Percentiles rank a stretch among this genome's conserved stretches.
phyloP scores from a whole-genome alignment of 2,797 vertebrate species.

The Liparis tanakae region DNA sequence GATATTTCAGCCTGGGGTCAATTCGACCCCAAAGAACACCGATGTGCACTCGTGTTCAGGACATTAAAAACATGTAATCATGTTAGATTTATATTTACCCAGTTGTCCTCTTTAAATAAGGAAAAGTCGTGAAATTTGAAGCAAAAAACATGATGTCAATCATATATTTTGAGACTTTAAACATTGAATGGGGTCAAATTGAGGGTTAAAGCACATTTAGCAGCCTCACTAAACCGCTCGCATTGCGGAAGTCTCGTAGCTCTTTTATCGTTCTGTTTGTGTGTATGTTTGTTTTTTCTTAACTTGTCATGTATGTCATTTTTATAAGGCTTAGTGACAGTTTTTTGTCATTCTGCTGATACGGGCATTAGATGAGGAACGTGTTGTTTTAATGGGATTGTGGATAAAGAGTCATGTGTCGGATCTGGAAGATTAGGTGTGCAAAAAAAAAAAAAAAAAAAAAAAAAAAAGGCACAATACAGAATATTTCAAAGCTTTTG shows the following conservation, averaged over 20 bases:
- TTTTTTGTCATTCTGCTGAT: background rate
- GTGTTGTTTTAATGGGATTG: background rate
- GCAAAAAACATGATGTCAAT: no score
- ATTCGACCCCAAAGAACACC: no score
- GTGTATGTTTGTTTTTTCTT: background rate
- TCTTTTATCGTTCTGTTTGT: background rate
- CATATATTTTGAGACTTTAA: no score
- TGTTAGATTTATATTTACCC: no score
- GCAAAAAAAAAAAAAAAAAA: constrained; percentile 1
- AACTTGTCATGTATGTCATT: background rate
- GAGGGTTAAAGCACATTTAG: background rate
- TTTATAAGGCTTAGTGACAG: background rate
- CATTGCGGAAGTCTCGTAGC: background rate
- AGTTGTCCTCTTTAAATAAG: no score
- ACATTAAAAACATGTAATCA: no score
- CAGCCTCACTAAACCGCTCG: background rate
- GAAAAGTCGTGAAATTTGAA: no score
- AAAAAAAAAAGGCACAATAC: constrained; percentile 18
- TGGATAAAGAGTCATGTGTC: background rate
- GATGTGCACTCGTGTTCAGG: no score
- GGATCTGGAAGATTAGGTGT: background rate
- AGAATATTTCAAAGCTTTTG: constrained; percentile 49
- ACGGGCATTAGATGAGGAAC: background rate
- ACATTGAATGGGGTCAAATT: no score
- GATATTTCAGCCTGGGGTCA: no score